Evolutionary conservation across 1,140 invertebrate genomes (phyloP).

Genomic region (Mamestra configurata): DNA sequence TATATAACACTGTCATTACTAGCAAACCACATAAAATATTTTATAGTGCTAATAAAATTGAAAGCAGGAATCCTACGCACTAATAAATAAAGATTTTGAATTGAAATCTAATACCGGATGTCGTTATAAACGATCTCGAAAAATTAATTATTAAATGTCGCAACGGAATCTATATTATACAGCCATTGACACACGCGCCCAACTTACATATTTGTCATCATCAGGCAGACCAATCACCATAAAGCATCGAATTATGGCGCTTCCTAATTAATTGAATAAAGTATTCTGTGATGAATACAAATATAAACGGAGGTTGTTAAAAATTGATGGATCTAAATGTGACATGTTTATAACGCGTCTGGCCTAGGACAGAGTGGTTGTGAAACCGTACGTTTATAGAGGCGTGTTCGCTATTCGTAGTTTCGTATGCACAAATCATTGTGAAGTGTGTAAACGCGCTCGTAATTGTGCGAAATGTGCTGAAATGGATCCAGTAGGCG

Average conservation of each 20-base stretch:
- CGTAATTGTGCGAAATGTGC: slow-evolving; percentile 52
- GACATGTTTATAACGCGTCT: slow-evolving; percentile 48
- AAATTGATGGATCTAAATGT: slow-evolving; percentile 52
- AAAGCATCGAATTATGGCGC: slow-evolving; percentile 55
- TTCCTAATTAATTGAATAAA: slow-evolving; percentile 51
- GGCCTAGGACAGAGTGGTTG: slow-evolving; percentile 34
- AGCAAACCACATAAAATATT: slow-evolving; percentile 47
- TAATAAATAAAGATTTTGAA: slow-evolving; percentile 57
- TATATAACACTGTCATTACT: slow-evolving; percentile 40
- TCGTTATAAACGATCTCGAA: slow-evolving; percentile 60
- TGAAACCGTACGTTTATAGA: slow-evolving; percentile 49
- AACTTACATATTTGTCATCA: slow-evolving; percentile 57
- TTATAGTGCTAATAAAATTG: slow-evolving; percentile 64
- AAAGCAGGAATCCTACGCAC: slow-evolving; percentile 67
- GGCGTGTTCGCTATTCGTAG: slow-evolving; percentile 41
- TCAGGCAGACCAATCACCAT: slow-evolving; percentile 55
- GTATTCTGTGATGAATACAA: slow-evolving; percentile 44
- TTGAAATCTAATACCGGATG: slow-evolving; percentile 65
- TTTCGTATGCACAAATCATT: slow-evolving; percentile 47
- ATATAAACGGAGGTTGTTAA: slow-evolving; percentile 52
- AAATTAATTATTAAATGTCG: slow-evolving; percentile 63
- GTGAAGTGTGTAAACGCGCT: slow-evolving; percentile 52
- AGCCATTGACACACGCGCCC: slow-evolving; percentile 43
- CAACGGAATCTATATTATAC: slow-evolving; percentile 52
- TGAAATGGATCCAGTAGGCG: slow-evolving; percentile 40